phyloP scores from a whole-genome alignment of 23 tunicate species.

The Ascidia mentula region DNA sequence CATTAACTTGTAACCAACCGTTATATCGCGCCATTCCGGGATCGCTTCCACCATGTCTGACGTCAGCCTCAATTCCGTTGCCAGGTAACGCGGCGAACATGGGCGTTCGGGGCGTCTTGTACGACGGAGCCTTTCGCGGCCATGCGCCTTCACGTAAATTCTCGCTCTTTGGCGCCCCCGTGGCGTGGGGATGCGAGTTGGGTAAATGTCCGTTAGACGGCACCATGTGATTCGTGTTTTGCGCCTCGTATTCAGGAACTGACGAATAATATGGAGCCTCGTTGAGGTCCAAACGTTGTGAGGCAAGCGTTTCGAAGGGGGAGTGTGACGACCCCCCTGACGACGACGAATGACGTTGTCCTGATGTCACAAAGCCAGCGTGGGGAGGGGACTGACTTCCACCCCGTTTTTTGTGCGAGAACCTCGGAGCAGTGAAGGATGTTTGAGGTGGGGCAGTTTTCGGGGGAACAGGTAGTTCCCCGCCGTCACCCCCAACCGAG shows the following conservation, averaged over 20 bases:
- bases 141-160: background rate
- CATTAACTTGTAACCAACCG: background rate
- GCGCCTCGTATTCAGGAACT: conserved; percentile 32
- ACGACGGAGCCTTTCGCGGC: conserved; percentile 16
- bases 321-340: conserved; percentile 36
- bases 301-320: conserved; percentile 13
- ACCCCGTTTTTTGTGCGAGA: conserved; percentile 16
- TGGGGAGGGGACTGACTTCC: conserved; percentile 37
- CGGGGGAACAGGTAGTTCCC: conserved; percentile 30
- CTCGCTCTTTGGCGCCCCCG: background rate
- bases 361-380: background rate
- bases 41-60: conserved; percentile 7
- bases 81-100: conserved; percentile 33
- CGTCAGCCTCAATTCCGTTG: conserved; percentile 15
- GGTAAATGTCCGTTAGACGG: background rate
- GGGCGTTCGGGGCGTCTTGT: conserved; percentile 22
- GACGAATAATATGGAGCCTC: conserved; percentile 40
- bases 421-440: conserved; percentile 38
- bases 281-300: conserved; percentile 23
- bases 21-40: conserved; percentile 1
- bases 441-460: conserved; percentile 40
- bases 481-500: background rate
- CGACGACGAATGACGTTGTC: conserved; percentile 36
- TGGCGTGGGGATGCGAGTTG: background rate
- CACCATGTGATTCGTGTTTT: background rate